Conservation (phyloP, 2,113 vertebrate species). For the Petaurus breviceps region DNA sequence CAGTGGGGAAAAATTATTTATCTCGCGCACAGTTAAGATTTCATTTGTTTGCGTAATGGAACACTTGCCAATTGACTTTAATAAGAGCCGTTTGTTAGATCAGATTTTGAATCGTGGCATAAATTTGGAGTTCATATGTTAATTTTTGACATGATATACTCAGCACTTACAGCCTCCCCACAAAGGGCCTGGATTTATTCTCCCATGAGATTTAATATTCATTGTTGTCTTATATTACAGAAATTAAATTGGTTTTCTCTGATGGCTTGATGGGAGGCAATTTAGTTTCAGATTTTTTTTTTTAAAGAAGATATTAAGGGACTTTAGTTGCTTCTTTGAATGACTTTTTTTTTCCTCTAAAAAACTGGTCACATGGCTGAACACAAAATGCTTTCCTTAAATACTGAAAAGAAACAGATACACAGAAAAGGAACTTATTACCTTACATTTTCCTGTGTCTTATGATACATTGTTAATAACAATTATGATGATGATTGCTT, state of each 20-base stretch:
- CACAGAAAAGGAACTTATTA: neutral
- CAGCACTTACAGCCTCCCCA: constrained; percentile 46
- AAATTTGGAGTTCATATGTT: constrained; percentile 76
- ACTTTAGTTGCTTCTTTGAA: neutral
- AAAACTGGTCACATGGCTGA: neutral
- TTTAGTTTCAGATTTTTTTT: constrained; percentile 51
- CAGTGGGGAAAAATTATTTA: constrained; percentile 80
- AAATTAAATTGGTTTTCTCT: constrained; percentile 70
- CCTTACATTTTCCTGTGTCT: neutral
- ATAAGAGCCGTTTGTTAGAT: constrained; percentile 83
- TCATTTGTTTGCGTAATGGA: constrained; percentile 82
- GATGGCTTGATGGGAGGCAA: constrained; percentile 42
- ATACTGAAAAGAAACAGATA: neutral
- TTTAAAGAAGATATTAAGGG: constrained; percentile 11
- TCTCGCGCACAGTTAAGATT: constrained; percentile 75
- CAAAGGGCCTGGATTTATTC: constrained; percentile 70
- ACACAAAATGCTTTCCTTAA: constrained; percentile 21
- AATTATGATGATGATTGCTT: neutral
- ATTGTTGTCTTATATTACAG: constrained; percentile 37
- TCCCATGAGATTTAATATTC: constrained; percentile 50
- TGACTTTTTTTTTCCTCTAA: constrained; percentile 22
- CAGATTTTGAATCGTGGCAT: constrained; percentile 75
- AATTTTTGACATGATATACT: constrained; percentile 72
- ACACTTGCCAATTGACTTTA: constrained; percentile 78
- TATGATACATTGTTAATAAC: accelerated